These are phyloP conservation scores for Polymixis flavicincta DNA, from an alignment of 2,888 invertebrate species.

Conservation along the genomic window DNA sequence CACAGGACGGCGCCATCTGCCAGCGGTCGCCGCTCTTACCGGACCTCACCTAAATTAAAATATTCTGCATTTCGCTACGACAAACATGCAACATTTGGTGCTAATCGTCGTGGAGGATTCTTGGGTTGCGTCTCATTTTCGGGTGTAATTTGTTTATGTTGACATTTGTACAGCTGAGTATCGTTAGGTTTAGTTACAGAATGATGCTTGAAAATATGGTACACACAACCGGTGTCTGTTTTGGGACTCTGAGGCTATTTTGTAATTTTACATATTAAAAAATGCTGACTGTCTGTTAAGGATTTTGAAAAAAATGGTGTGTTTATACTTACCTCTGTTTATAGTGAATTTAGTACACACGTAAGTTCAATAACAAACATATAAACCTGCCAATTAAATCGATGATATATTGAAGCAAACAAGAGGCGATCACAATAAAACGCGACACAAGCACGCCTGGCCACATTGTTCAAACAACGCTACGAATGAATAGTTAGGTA, in stretches of 20 bases:
- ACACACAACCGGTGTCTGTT: background rate
- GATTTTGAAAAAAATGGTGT: background rate
- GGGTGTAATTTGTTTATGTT: constrained; percentile 1
- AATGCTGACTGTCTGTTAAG: background rate
- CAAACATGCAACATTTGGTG: constrained; percentile 82
- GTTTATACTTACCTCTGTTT: background rate
- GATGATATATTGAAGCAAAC: constrained; percentile 58
- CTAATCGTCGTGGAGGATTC: constrained; percentile 76
- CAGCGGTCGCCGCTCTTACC: constrained; percentile 65
- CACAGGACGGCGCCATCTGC: constrained; percentile 82
- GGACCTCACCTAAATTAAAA: constrained; percentile 86
- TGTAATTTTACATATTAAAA: background rate
- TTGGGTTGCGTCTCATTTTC: constrained; percentile 61
- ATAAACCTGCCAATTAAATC: constrained; percentile 58
- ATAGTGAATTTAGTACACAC: background rate
- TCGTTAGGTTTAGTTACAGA: background rate
- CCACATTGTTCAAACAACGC: constrained; percentile 67
- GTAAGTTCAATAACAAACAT: constrained; percentile 30
- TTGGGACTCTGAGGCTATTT: background rate
- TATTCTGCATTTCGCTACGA: constrained; percentile 78
- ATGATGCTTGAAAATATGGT: background rate
- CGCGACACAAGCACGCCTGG: constrained; percentile 53
- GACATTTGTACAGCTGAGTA: background rate
- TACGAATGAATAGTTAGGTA: constrained; percentile 81
- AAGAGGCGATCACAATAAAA: constrained; percentile 63